Conservation (phyloP, 23 tunicate species). For the Halocynthia aurantium region DNA sequence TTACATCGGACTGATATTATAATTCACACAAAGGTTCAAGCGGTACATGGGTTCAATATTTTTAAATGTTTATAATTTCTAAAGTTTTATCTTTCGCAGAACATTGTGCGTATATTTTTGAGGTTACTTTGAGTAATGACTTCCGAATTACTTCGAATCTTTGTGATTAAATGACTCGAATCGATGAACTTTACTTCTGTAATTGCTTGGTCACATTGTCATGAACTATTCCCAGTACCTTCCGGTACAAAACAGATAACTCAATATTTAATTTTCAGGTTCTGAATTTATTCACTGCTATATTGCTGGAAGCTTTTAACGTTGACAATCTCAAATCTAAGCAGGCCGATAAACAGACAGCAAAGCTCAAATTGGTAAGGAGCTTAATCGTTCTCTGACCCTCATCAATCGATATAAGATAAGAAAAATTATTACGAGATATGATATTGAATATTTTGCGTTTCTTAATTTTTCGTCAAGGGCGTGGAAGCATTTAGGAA, state of each 20-base stretch:
- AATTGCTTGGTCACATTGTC: not conserved
- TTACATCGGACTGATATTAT: not conserved
- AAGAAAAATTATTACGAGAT: not conserved
- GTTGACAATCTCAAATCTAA: slow-evolving; percentile 59
- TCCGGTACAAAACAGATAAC: not conserved
- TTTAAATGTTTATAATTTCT: too few relatives aligned
- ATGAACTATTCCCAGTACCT: not conserved
- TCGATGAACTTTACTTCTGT: not conserved
- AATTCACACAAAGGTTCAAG: too few relatives aligned
- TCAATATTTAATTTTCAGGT: slow-evolving; percentile 31
- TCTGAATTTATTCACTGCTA: slow-evolving; percentile 83
- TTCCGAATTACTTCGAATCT: too few relatives aligned
- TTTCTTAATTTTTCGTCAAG: not conserved
- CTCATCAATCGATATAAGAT: not conserved
- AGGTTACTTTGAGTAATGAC: too few relatives aligned
- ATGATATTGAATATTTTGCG: slow-evolving; percentile 1
- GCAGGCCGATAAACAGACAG: slow-evolving; percentile 7
- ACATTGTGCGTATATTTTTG: too few relatives aligned
- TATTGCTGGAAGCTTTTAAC: slow-evolving; percentile 78
- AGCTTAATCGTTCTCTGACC: not conserved
- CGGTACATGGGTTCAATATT: not conserved
- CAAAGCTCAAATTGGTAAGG: slow-evolving; percentile 13
- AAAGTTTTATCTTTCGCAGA: not conserved
- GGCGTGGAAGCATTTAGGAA: slow-evolving; percentile 11
- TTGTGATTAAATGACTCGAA: too few relatives aligned